Percentiles rank a stretch among this genome's conserved stretches.
phyloP scores from a whole-genome alignment of 1,140 invertebrate genomes.

The Pseudoatta argentina region DNA sequence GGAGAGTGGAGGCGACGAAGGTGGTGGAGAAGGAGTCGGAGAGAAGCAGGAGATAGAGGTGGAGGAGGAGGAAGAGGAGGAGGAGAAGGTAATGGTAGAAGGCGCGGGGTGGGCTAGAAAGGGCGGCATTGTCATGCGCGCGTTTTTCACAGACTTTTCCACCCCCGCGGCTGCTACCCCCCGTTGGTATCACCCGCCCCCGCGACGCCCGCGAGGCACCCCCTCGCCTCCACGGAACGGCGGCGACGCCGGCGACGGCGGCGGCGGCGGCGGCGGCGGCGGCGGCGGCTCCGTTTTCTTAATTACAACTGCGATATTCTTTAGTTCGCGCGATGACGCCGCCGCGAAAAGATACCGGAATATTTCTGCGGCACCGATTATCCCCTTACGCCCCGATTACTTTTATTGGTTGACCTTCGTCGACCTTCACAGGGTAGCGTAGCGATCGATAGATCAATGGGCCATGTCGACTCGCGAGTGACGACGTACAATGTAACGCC shows the following conservation, averaged over 20 bases:
- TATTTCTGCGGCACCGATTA: conserved; percentile 70
- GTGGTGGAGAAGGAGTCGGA: conserved; percentile 46
- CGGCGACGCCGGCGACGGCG: conserved; percentile 59
- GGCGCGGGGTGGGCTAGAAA: conserved; percentile 73
- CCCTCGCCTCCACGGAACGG: conserved; percentile 59
- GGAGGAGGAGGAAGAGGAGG: conserved; percentile 23
- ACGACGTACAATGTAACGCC: background rate
- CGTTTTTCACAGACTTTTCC: conserved; percentile 86
- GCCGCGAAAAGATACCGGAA: conserved; percentile 84
- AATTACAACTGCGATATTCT: conserved; percentile 86
- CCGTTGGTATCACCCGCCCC: conserved; percentile 64
- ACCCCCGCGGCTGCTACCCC: conserved; percentile 79
- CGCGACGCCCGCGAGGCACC: conserved; percentile 54
- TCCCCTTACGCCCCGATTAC: conserved; percentile 35
- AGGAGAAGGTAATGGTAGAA: conserved; percentile 55
- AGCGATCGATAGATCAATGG: conserved; percentile 50
- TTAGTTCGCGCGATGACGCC: conserved; percentile 86
- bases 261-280: conserved; percentile 71
- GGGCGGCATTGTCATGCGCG: conserved; percentile 86
- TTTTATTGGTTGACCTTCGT: background rate
- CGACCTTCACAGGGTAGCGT: background rate
- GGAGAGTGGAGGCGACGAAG: conserved; percentile 43
- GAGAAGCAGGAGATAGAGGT: background rate
- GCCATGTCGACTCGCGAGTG: conserved; percentile 22
- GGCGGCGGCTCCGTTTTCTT: conserved; percentile 84